Conservation (phyloP, 2,113 vertebrate genomes). For the Python bivittatus region DNA sequence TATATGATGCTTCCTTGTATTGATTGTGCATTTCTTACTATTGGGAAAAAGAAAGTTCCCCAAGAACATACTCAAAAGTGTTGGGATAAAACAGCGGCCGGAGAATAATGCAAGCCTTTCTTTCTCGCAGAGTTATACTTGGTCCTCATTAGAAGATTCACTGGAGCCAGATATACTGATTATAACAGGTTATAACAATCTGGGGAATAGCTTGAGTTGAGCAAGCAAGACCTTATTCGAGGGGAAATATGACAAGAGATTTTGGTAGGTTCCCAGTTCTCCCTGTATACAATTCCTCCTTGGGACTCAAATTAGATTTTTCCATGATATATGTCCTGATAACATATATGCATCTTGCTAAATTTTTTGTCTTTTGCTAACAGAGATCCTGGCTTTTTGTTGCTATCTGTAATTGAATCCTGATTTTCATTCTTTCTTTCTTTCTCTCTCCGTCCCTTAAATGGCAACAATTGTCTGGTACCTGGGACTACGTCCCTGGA, state of each 20-base stretch:
- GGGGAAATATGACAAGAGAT: not conserved
- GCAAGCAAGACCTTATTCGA: not conserved
- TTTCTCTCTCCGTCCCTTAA: not conserved
- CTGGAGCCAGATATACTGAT: not conserved
- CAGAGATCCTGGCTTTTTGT: not conserved
- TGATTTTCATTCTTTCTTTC: not conserved
- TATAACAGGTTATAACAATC: conserved; percentile 7
- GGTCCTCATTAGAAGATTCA: conserved; percentile 8
- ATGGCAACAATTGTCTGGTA: not conserved
- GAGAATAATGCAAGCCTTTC: conserved; percentile 9
- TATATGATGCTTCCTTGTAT: conserved; percentile 42
- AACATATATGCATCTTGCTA: not conserved
- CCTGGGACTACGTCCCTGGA: not conserved
- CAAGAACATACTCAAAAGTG: conserved; percentile 22
- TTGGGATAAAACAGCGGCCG: conserved; percentile 25
- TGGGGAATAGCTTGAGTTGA: conserved; percentile 8
- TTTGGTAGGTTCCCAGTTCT: not conserved
- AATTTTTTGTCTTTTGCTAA: not conserved
- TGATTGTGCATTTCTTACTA: conserved; percentile 12
- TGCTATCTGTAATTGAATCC: not conserved
- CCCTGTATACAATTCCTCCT: conserved; percentile 10
- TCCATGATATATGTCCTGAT: not conserved
- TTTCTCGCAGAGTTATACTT: not conserved
- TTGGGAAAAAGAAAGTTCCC: not conserved
- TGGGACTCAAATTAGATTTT: not conserved